phyloP scores from a whole-genome alignment of 2,888 invertebrate genomes.

The Eilema griseolum region DNA sequence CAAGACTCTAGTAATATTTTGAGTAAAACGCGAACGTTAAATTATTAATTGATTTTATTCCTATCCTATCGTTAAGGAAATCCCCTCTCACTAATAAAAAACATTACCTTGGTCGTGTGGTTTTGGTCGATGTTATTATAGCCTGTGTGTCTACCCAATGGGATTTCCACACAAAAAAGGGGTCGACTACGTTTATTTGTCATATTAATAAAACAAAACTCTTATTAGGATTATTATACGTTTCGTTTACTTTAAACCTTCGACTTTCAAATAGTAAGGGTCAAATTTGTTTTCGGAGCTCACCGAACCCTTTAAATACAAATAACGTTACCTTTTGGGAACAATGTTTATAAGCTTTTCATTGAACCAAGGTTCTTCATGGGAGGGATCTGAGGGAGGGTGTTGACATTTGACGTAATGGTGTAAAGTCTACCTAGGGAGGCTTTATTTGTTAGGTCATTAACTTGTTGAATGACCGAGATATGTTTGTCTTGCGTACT shows the following conservation, averaged over 20 bases:
- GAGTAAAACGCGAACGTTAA: no score
- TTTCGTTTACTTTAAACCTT: constrained; percentile 9
- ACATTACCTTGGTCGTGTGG: accelerated
- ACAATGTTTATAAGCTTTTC: constrained; percentile 64
- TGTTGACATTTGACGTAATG: constrained; percentile 38
- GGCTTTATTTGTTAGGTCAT: constrained; percentile 40
- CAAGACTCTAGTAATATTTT: no score
- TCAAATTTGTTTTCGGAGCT: constrained; percentile 39
- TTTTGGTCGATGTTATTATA: not conserved
- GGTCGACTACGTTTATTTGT: not conserved
- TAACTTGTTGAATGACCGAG: constrained; percentile 31
- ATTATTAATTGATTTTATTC: no score
- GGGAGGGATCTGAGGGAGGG: not conserved
- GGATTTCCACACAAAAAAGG: constrained; percentile 1
- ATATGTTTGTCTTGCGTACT: constrained; percentile 23
- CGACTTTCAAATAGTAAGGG: constrained; percentile 48
- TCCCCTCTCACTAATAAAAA: not conserved
- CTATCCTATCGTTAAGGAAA: no score
- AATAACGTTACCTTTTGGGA: constrained; percentile 61
- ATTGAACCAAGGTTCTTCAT: constrained; percentile 49
- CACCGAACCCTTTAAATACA: constrained; percentile 64
- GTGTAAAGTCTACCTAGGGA: constrained; percentile 40
- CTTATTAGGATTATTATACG: not conserved
- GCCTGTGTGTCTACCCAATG: not conserved
- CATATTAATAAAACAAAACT: constrained; percentile 1